These are phyloP conservation scores for Drosophila nannoptera DNA, from an alignment of 1,140 invertebrate species.

Conservation along the genomic window DNA sequence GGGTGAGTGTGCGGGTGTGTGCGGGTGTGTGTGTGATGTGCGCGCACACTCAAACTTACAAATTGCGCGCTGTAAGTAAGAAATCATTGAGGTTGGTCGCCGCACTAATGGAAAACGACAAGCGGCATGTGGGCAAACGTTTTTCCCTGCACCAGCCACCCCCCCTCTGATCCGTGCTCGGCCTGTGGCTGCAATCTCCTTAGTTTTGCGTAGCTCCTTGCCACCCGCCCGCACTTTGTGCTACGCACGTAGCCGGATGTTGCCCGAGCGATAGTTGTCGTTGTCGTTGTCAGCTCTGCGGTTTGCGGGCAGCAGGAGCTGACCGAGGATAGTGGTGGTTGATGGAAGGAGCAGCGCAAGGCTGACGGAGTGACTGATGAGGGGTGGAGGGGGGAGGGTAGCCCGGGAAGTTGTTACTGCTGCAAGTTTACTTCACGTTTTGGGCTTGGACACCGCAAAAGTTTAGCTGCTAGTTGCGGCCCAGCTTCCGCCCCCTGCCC, in stretches of 20 bases:
- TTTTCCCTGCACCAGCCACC: conserved; percentile 23
- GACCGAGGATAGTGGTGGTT: neutral
- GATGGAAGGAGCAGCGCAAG: neutral
- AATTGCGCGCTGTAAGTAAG: conserved; percentile 70
- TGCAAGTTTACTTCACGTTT: conserved; percentile 51
- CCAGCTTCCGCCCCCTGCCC: neutral
- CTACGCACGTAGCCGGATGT: conserved; percentile 63
- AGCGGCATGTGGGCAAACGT: conserved; percentile 67
- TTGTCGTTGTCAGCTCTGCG: conserved; percentile 52
- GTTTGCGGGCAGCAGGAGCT: neutral
- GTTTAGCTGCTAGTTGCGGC: conserved; percentile 58
- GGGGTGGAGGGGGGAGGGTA: neutral
- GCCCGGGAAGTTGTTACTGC: conserved; percentile 16
- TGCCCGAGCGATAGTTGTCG: conserved; percentile 60
- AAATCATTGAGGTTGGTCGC: conserved; percentile 76
- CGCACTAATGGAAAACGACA: conserved; percentile 74
- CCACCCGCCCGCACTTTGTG: neutral
- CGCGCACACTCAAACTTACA: conserved; percentile 42
- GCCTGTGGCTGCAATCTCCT: conserved; percentile 26
- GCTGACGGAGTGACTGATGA: neutral
- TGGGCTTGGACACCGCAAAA: conserved; percentile 62
- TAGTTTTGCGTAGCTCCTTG: conserved; percentile 1
- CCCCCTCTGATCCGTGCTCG: neutral
- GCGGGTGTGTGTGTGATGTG: conserved; percentile 25
- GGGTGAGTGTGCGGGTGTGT: conserved; percentile 14